Evolutionary conservation across 92 coral and sea anemone species (phyloP), one percentile per base, ranked within the genome.

Genomic region (Palythoa caribaeorum): DNA sequence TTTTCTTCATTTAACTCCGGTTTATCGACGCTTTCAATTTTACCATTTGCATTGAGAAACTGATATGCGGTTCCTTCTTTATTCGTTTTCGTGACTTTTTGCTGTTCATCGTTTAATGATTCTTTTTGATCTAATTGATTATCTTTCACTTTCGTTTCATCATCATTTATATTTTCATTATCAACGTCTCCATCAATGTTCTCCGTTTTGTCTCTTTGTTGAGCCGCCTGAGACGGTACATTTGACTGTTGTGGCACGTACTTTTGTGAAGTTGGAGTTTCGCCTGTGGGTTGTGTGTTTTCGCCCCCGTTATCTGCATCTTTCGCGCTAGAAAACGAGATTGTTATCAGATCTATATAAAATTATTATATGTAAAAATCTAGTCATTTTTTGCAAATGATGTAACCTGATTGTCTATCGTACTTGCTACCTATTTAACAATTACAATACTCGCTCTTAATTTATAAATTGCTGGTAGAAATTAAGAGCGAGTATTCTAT

Each of bases 31-130:
- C 86, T 81, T 48, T 81, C 75, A 81, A 81, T 66, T 44, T 63
- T 66, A 6, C 86, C 86, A 51, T 66, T 81, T 21, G 86, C 76
- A 81, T 81, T 81, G 35, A 81, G 53, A 69, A 81, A 81, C 21
- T 81, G 75, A 13, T 65, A 63, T 13, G 86, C 76, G 5, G 62
- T 81, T 47, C 48, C 62, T 48, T 81, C 60, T 5, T 40, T 12
- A 65, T 17, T 19, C 2, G 85, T 15, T 17, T 17, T 62, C 6
- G 63, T 21, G 2, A 80, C 14, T 28, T 80, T 40, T 28, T 81
- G 38, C 55, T 21, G 62, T 51, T 81, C 37, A 44, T 81, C 76
- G 17, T 81, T 11, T 38, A 47, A 69, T 68, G 44, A 13, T 17
- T 19, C 66, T 35, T 53, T 21, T 66, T 65, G 86, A 53, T 66